Conservation (phyloP, 2,888 invertebrate species). For the Parnassius glacialis region DNA sequence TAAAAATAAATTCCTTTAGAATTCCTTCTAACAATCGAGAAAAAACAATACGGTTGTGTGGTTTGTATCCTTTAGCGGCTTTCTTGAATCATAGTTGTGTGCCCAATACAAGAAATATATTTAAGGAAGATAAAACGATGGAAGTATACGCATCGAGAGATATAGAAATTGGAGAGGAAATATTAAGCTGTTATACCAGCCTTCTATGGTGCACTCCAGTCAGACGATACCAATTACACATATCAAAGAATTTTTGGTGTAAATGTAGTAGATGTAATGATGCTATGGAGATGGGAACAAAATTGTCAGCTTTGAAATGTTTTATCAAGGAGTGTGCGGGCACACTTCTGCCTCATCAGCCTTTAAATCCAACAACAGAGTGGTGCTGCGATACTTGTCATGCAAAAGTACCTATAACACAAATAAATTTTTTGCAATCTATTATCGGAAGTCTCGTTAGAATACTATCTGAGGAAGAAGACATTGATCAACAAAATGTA, state of each 20-base stretch:
- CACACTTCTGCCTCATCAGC: constrained; percentile 73
- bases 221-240: constrained; percentile 80
- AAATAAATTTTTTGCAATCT: constrained; percentile 69
- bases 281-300: constrained; percentile 81
- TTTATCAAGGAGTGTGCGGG: constrained; percentile 74
- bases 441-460: constrained; percentile 79
- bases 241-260: constrained; percentile 85
- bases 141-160: constrained; percentile 79
- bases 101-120: constrained; percentile 84
- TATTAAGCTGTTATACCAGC: constrained; percentile 84
- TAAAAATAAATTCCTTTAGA: constrained; percentile 86
- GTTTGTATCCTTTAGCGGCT: constrained; percentile 83
- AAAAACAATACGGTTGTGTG: constrained; percentile 72
- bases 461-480: constrained; percentile 65
- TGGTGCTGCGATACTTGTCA: constrained; percentile 83
- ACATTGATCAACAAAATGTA: constrained; percentile 64
- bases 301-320: constrained; percentile 78
- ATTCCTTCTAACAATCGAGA: constrained; percentile 52
- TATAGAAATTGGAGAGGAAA: constrained; percentile 81
- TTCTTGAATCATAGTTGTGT: constrained; percentile 85
- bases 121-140: constrained; percentile 77
- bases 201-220: constrained; percentile 84
- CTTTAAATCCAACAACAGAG: constrained; percentile 61
- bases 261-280: constrained; percentile 83
- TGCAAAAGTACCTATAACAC: constrained; percentile 51